Conservation (phyloP, 2,888 invertebrate genomes). For the Xylocampa areola region DNA sequence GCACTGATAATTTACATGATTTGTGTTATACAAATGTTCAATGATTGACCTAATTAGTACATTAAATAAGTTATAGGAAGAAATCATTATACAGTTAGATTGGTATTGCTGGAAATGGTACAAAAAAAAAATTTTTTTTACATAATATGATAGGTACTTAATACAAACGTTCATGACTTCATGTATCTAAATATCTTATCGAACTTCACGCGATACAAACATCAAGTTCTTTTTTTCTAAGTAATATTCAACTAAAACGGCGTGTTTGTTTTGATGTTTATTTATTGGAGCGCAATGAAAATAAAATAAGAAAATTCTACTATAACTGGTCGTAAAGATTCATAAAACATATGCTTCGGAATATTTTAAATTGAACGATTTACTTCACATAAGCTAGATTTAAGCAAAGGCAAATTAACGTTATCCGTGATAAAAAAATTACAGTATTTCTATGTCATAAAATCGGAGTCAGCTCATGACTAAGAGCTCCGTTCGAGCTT, state of each 20-base stretch:
- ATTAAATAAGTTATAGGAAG: neutral
- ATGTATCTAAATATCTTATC: constrained; percentile 14
- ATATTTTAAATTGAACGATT: too few species aligned
- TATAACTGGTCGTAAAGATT: constrained; percentile 30
- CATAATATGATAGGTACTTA: too few species aligned
- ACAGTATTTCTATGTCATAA: too few species aligned
- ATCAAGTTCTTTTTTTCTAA: constrained; percentile 38
- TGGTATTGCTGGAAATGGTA: too few species aligned
- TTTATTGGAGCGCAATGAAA: constrained; percentile 20
- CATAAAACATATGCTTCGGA: neutral
- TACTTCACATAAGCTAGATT: too few species aligned
- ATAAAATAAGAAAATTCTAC: constrained; percentile 4
- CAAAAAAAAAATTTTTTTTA: too few species aligned
- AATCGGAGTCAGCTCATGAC: too few species aligned
- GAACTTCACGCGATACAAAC: constrained; percentile 41
- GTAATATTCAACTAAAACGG: constrained; percentile 15
- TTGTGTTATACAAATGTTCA: neutral
- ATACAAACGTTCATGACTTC: constrained; percentile 14
- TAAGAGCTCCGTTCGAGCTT: too few species aligned
- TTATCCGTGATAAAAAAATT: too few species aligned
- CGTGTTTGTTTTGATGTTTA: constrained; percentile 31
- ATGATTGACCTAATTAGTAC: neutral
- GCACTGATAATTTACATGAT: neutral
- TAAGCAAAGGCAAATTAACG: too few species aligned
- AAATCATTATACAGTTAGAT: too few species aligned